Conservation (phyloP, 2,888 invertebrate species). For the Tiphia femorata region DNA sequence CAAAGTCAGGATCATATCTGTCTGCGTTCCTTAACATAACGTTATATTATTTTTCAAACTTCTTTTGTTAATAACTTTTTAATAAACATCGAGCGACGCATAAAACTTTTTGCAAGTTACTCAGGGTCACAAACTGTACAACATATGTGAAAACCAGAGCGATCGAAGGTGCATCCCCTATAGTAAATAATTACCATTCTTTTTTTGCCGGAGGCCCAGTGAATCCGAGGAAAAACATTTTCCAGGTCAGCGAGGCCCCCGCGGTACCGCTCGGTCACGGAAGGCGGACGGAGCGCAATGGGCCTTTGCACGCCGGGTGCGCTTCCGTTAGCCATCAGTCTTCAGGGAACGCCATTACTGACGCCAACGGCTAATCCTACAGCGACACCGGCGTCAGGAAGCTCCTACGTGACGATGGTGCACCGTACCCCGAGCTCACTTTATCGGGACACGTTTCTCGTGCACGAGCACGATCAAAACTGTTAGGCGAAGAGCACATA, state of each 20-base stretch:
- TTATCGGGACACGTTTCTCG: conserved; percentile 52
- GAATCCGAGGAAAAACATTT: conserved; percentile 29
- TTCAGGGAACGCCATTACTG: conserved; percentile 75
- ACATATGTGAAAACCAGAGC: too few species aligned
- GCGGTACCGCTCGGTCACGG: conserved; percentile 79
- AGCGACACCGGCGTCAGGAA: conserved; percentile 58
- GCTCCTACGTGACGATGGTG: conserved; percentile 58
- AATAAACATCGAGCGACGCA: too few species aligned
- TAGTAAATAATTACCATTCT: background rate
- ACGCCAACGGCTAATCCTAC: conserved; percentile 49
- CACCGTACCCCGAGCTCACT: conserved; percentile 51
- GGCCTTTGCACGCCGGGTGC: conserved; percentile 81
- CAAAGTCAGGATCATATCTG: too few species aligned
- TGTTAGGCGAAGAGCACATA: too few species aligned
- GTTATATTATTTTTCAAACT: too few species aligned
- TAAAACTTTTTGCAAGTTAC: too few species aligned
- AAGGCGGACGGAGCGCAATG: conserved; percentile 76
- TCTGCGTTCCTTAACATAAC: too few species aligned
- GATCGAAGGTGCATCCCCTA: too few species aligned
- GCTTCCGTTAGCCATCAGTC: conserved; percentile 81
- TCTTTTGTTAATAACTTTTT: too few species aligned
- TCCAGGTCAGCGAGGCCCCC: conserved; percentile 79
- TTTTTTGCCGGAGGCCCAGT: background rate
- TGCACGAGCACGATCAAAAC: conserved; percentile 43
- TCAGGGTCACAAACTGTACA: too few species aligned